A percentile compares a stretch with the other conserved stretches of the same genome.
Conservation (phyloP, 2,888 invertebrate species). For the Cheilosia vernalis region DNA sequence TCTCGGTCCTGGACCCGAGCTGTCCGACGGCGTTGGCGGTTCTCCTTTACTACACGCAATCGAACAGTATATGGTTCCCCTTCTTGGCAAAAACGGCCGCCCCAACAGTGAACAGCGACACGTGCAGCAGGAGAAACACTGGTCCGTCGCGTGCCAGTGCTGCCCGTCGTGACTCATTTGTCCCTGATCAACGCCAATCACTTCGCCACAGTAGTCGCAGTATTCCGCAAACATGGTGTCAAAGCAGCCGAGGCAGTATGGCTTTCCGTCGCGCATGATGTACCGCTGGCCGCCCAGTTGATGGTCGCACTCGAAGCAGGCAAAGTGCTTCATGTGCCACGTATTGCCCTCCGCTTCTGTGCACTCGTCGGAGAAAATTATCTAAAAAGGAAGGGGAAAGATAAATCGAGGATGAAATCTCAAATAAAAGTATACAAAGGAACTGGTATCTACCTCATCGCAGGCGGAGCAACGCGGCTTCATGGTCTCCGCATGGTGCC, state of each 20-base stretch:
- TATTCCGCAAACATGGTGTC: constrained; percentile 98
- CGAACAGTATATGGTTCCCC: constrained; percentile 97
- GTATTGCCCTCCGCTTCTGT: constrained; percentile 99
- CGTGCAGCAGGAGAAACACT: constrained; percentile 96
- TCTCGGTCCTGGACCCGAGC: constrained; percentile 88
- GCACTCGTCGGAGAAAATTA: constrained; percentile 99
- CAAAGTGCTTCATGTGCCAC: constrained; percentile 99
- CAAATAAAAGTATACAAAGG: constrained; percentile 75
- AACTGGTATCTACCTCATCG: constrained; percentile 90
- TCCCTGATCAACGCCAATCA: constrained; percentile 97
- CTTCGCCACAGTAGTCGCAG: constrained; percentile 97
- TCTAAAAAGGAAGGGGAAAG: constrained; percentile 85
- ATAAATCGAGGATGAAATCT: constrained; percentile 3
- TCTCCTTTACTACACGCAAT: constrained; percentile 97
- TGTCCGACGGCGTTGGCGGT: constrained; percentile 93
- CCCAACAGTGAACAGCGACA: constrained; percentile 90
- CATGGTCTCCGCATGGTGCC: constrained; percentile 98
- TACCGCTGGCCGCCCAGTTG: constrained; percentile 98
- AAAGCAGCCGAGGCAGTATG: constrained; percentile 97
- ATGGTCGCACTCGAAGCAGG: constrained; percentile 96
- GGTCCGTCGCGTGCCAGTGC: constrained; percentile 98
- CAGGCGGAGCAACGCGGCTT: constrained; percentile 98
- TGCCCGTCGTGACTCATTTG: constrained; percentile 99
- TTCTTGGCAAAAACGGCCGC: constrained; percentile 94
- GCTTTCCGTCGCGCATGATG: constrained; percentile 97